Evolutionary conservation across 1,140 invertebrate genomes (phyloP), one percentile per base, ranked within the genome.

Genomic region (Saccostrea echinata): DNA sequence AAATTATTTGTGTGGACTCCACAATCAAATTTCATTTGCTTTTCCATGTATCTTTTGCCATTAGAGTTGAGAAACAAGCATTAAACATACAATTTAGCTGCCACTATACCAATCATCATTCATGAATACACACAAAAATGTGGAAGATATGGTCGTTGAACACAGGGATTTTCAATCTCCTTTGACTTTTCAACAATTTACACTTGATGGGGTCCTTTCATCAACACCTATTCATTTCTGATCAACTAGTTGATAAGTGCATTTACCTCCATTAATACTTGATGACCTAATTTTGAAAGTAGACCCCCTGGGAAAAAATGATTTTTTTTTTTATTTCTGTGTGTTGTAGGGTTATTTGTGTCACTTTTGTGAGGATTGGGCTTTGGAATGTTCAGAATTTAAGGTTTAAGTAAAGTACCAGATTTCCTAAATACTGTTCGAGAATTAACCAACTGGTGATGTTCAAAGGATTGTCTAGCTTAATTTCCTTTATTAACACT

Each of bases 131-230:
- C 68, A 30, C 24, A 76, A 16, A 33, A 30, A 30, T 76, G 68
- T 30, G 68, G 33, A 30, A 12, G 68, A 76, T 13, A 76, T 33
- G 68, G 12, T 30, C 27, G 27, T 30, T 18, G 68, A 76, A 76
- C 68, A 76, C 68, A 76, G 68, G 57, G 68, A 30, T 71, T 76
- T 33, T 76, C 68, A 27, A 76, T 27, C 68, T 76, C 16, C 11
- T 9, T 43, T 76, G 68, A 76, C 68, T 76, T 18, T n/a, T 13
- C 30, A 27, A 16, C 13, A 76, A 30, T 76, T 30, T 76, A 76
- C 68, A 76, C 68, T 76, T 76, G 68, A 76, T 13, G 27, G 27
- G 27, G 68, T 76, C 30, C 68, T 76, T 76, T 76, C 68, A 35
- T 76, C 30, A 76, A 16, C 55, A 21, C 55, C 18, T n/a, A 61